phyloP scores from a whole-genome alignment of 2,888 invertebrate genomes.

The Xylocampa areola region DNA sequence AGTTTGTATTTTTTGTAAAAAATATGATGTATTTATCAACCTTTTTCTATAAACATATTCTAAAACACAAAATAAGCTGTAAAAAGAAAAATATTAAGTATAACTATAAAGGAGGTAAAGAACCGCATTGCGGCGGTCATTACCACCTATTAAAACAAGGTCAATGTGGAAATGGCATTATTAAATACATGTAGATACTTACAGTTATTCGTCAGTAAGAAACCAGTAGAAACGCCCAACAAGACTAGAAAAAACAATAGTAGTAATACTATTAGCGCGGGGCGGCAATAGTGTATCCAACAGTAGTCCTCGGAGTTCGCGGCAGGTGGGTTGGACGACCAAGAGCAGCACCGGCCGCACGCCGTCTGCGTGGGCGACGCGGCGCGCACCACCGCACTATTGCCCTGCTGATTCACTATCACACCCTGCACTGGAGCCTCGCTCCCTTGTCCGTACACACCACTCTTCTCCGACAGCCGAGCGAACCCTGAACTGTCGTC shows the following conservation, averaged over 20 bases:
- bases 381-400: constrained; percentile 84
- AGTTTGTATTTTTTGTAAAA: too few species aligned
- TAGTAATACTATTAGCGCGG: constrained; percentile 87
- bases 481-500: constrained; percentile 87
- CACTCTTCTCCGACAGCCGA: constrained; percentile 81
- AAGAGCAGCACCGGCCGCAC: constrained; percentile 81
- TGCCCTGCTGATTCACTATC: constrained; percentile 88
- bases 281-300: constrained; percentile 88
- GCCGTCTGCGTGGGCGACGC: constrained; percentile 68
- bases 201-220: constrained; percentile 90
- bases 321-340: constrained; percentile 76
- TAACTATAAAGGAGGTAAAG: constrained; percentile 10
- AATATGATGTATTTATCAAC: neutral
- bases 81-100: constrained; percentile 1
- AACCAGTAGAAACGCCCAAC: constrained; percentile 89
- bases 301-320: constrained; percentile 87
- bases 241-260: constrained; percentile 88
- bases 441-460: constrained; percentile 80
- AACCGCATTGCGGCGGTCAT: constrained; percentile 48
- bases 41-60: neutral
- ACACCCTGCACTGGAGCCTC: constrained; percentile 87
- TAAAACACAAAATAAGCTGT: neutral
- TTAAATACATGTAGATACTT: constrained; percentile 72
- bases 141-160: constrained; percentile 45
- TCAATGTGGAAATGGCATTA: constrained; percentile 41